Conservation (phyloP, 2,113 vertebrate genomes). For the Mesitornis unicolor region DNA sequence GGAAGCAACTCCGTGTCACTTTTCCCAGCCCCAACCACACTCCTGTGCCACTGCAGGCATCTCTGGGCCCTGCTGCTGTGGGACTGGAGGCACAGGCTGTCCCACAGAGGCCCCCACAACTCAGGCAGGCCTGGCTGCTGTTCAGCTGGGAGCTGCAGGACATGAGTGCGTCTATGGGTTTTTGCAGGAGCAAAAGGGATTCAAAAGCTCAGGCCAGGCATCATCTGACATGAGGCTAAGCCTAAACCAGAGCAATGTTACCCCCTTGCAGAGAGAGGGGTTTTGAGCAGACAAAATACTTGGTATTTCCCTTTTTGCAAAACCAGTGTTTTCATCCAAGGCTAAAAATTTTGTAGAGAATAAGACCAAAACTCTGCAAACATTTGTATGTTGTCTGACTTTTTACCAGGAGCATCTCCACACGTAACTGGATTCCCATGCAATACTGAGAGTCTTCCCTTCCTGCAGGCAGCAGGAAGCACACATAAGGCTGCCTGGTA, state of each 20-base stretch:
- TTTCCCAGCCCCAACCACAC: background rate
- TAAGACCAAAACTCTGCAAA: background rate
- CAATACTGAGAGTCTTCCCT: background rate
- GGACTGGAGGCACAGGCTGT: background rate
- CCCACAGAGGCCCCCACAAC: rapidly evolving
- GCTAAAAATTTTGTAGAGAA: background rate
- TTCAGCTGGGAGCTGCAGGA: background rate
- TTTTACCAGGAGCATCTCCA: rapidly evolving
- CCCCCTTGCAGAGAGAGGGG: background rate
- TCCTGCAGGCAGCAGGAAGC: background rate
- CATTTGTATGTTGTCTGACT: background rate
- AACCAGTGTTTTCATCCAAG: background rate
- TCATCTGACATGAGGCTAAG: background rate
- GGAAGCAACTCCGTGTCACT: rapidly evolving
- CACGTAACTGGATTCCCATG: rapidly evolving
- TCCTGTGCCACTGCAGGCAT: rapidly evolving
- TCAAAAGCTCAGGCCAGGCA: background rate
- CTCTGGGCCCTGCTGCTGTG: background rate
- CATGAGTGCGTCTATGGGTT: rapidly evolving
- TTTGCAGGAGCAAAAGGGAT: background rate
- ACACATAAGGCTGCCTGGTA: background rate
- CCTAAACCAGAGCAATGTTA: background rate
- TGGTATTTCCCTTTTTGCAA: background rate
- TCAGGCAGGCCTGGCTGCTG: rapidly evolving
- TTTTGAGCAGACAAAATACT: background rate